A percentile compares a stretch with the other conserved stretches of the same genome.
Evolutionary conservation across 2,113 vertebrate species (phyloP).

Genomic region (Odontophorus gujanensis): DNA sequence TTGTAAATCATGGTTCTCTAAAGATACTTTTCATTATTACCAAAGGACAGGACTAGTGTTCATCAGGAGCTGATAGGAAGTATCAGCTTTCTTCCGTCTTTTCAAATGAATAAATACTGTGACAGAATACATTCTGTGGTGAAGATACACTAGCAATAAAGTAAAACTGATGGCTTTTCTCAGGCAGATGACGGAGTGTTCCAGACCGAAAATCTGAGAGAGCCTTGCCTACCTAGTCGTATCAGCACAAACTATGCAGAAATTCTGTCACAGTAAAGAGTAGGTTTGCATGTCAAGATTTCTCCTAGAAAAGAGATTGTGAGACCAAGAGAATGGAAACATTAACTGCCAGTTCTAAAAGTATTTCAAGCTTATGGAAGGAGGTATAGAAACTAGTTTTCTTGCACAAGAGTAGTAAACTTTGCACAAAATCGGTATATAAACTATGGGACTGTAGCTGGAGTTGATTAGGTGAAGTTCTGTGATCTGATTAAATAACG

Average conservation of each 20-base stretch:
- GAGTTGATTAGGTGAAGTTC: neutral
- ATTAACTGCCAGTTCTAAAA: neutral
- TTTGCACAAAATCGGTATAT: neutral
- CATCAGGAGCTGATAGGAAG: neutral
- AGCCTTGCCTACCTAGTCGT: neutral
- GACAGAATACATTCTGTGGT: neutral
- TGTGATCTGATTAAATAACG: neutral
- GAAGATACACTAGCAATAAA: neutral
- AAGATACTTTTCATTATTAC: neutral
- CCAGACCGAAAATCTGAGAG: conserved; percentile 3
- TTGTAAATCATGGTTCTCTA: neutral
- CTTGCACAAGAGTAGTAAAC: neutral
- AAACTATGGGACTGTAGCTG: neutral
- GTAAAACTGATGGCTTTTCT: neutral
- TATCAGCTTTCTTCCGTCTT: neutral
- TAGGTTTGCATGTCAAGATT: neutral
- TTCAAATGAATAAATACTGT: neutral
- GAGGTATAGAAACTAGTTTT: neutral
- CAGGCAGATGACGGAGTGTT: neutral
- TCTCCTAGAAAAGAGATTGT: neutral
- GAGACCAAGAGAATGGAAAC: neutral
- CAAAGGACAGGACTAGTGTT: neutral
- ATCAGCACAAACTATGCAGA: neutral
- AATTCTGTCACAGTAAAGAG: neutral
- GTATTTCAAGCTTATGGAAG: neutral